Base-by-base conservation (phyloP, 2,888 invertebrate species). In the Nysson spinosus region DNA sequence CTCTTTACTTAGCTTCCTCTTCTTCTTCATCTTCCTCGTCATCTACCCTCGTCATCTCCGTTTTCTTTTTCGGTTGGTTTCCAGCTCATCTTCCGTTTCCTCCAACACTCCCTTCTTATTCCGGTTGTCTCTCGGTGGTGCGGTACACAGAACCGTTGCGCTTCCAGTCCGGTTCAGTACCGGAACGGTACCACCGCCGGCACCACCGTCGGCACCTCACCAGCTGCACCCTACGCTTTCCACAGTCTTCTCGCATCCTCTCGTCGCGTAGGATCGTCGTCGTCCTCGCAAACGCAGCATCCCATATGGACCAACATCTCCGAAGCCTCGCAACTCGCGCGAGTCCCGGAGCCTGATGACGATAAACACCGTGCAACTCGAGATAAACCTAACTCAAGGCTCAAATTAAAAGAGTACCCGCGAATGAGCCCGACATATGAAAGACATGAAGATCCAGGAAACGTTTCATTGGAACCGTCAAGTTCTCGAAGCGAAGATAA, bases 201-300 rank as follows among this genome's bases (percentile, higher is more conserved):
- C 54, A 60, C 26, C 32, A 16, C 24, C 11, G 46, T 28, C 1
- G 4, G 16, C 22, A 2, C 20, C 35, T 19, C 19, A 14, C 20
- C 57, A 19, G 49, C 51, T 44, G 43, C 12, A 24, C 39, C 47
- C 47, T 63, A 32, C 43, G n/a, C 30, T 54, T n/a, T n/a, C n/a
- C n/a, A 64, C 80, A 77, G 78, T 80, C 60, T 47, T 73, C 62
- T 71, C 64, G 71, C 61, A 75, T 43, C 75, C 58, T 70, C 61
- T 72, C 64, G 60, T 64, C 70, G 72, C 69, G 75, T 39, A 68
- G 71, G 69, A 79, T 58, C 77, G 70, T 70, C 71, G 69, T 67
- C 66, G 44, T 9, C 1, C 5, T n/a, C n/a, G n/a, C n/a, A n/a
- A n/a, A n/a, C n/a, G n/a, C n/a, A n/a, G n/a, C n/a, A n/a, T n/a